phyloP scores from a whole-genome alignment of 2,888 invertebrate species.

The Sinelater perroti region DNA sequence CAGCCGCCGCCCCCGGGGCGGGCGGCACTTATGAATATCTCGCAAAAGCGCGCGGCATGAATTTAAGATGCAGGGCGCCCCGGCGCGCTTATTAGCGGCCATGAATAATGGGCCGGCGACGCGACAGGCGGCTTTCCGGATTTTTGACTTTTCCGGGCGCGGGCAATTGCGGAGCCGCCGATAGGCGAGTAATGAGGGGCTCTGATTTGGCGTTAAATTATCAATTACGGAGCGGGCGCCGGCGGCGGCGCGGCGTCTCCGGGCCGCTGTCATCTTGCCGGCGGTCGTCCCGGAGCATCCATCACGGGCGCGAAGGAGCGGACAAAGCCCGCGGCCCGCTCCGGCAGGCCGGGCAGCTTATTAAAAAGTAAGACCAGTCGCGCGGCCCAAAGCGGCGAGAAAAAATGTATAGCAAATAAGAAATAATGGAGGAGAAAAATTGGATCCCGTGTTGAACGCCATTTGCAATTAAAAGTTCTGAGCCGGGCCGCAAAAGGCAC shows the following conservation, averaged over 20 bases:
- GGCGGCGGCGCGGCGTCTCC: not conserved
- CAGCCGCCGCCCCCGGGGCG: not conserved
- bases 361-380: constrained; percentile 26
- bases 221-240: constrained; percentile 10
- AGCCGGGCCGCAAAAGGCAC: constrained; percentile 27
- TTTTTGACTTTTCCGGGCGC: no score
- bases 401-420: constrained; percentile 30
- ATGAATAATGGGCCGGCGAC: constrained; percentile 37
- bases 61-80: constrained; percentile 37
- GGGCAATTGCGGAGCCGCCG: constrained; percentile 12
- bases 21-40: constrained; percentile 25
- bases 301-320: not conserved
- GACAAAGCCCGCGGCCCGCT: constrained; percentile 25
- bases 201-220: constrained; percentile 24
- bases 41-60: constrained; percentile 35
- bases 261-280: not conserved
- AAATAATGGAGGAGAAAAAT: constrained; percentile 31
- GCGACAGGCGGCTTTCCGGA: no score
- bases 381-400: constrained; percentile 2
- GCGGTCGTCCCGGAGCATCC: not conserved
- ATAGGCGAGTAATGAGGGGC: constrained; percentile 18
- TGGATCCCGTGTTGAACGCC: constrained; percentile 41
- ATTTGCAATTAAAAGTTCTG: constrained; percentile 43
- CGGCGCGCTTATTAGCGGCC: constrained; percentile 34
- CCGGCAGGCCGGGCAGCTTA: constrained; percentile 28